A percentile compares a stretch with the other conserved stretches of the same genome.
These are phyloP conservation scores for Oscheius sp. DNA, from an alignment of 2,888 invertebrate species.

Conservation along the genomic window DNA sequence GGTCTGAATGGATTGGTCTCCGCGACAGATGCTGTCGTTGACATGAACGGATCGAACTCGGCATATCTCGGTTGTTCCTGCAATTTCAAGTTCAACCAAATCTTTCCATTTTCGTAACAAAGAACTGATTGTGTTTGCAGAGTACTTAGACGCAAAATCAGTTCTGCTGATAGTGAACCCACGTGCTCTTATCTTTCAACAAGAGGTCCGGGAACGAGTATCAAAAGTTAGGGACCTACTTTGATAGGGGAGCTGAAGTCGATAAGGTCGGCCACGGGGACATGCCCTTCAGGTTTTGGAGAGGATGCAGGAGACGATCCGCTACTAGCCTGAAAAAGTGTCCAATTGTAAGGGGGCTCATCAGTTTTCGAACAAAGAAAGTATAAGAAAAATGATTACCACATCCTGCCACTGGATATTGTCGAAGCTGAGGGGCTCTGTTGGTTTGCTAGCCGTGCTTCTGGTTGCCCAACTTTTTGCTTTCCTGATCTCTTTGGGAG, in stretches of 20 bases:
- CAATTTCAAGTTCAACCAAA: not conserved
- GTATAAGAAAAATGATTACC: not conserved
- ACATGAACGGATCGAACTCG: too few relatives aligned
- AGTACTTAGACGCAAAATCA: not conserved
- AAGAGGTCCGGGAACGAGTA: not conserved
- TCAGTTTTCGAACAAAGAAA: not conserved
- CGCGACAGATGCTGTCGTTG: too few relatives aligned
- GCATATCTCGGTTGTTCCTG: not conserved
- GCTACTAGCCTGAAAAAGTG: slow-evolving; percentile 12
- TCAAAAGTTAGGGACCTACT: not conserved
- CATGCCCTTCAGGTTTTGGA: not conserved
- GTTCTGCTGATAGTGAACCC: not conserved
- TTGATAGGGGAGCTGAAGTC: slow-evolving; percentile 32
- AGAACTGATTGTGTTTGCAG: too few relatives aligned
- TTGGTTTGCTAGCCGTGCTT: slow-evolving; percentile 27
- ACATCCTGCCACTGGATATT: slow-evolving; percentile 55
- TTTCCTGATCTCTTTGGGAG: slow-evolving; percentile 48
- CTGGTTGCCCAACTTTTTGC: slow-evolving; percentile 31
- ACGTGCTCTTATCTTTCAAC: not conserved
- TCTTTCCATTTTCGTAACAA: too few relatives aligned
- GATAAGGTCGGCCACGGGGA: slow-evolving; percentile 29
- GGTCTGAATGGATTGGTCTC: too few relatives aligned
- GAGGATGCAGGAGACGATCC: slow-evolving; percentile 18
- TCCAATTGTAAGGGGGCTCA: slow-evolving; percentile 29
- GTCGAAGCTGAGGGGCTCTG: slow-evolving; percentile 54